Percentiles rank a stretch among this genome's conserved stretches.
These are phyloP conservation scores for Coracias cyanogaster DNA, from an alignment of 2,797 vertebrate species.

Conservation along the genomic window DNA sequence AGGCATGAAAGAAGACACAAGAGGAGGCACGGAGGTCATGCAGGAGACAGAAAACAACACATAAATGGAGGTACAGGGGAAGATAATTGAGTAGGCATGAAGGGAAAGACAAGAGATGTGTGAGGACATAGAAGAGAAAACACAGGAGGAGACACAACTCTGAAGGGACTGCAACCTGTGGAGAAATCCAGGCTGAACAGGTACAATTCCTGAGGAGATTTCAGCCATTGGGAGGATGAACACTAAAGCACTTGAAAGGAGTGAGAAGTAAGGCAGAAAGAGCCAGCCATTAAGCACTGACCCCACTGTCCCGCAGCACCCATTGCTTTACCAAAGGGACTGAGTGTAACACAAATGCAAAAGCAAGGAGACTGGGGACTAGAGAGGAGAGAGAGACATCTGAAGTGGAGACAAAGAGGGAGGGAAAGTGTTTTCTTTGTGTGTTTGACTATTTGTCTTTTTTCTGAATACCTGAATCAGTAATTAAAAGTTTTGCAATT, in stretches of 20 bases:
- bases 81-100: not conserved
- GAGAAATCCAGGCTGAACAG: not conserved
- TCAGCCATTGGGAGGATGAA: not conserved
- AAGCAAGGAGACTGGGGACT: not conserved
- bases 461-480: not conserved
- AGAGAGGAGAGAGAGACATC: not conserved
- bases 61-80: not conserved
- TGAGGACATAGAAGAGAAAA: not conserved
- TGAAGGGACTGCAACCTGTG: not conserved
- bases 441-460: not conserved
- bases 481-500: not conserved
- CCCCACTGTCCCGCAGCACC: not conserved
- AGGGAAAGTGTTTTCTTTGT: not conserved
- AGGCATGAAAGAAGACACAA: not conserved
- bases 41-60: not conserved
- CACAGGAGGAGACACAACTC: not conserved
- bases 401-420: not conserved
- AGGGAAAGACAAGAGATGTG: not conserved
- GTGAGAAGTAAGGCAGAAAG: not conserved
- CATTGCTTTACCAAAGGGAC: not conserved
- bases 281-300: not conserved
- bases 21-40: not conserved
- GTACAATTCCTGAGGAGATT: rapidly evolving
- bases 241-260: not conserved
- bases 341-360: not conserved